Evolutionary conservation across 1,140 invertebrate species (phyloP).

Genomic region (Zophobas morio): DNA sequence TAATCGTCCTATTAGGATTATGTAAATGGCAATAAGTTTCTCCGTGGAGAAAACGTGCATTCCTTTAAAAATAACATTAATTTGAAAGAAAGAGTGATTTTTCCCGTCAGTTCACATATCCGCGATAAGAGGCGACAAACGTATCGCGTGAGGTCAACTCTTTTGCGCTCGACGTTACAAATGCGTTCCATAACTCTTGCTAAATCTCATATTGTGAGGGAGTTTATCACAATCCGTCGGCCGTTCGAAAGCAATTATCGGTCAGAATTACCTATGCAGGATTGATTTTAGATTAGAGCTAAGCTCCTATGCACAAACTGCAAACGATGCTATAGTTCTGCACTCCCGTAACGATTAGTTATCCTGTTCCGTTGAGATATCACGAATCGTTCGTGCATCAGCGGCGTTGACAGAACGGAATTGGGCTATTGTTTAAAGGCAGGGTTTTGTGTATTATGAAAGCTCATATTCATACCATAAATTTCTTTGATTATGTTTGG

Average conservation of each 20-base stretch:
- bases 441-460: no score
- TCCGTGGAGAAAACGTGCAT: conserved; percentile 19
- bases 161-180: conserved; percentile 36
- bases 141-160: conserved; percentile 39
- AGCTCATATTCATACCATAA: no score
- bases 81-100: conserved; percentile 33
- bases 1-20: conserved; percentile 11
- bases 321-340: conserved; percentile 10
- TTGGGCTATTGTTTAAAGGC: not conserved
- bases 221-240: conserved; percentile 42
- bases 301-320: conserved; percentile 34
- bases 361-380: conserved; percentile 20
- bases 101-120: conserved; percentile 39
- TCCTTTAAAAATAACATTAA: conserved; percentile 27
- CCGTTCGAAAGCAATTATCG: conserved; percentile 44
- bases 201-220: conserved; percentile 30
- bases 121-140: conserved; percentile 38
- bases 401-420: conserved; percentile 11
- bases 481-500: no score
- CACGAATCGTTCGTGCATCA: conserved; percentile 18
- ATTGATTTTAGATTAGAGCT: conserved; percentile 46
- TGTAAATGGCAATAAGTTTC: conserved; percentile 31
- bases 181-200: conserved; percentile 32
- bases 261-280: conserved; percentile 44
- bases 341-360: conserved; percentile 35